A percentile compares a stretch with the other conserved stretches of the same genome.
Conservation (phyloP, 1,140 invertebrate genomes). For the Neodiprion pinetum region DNA sequence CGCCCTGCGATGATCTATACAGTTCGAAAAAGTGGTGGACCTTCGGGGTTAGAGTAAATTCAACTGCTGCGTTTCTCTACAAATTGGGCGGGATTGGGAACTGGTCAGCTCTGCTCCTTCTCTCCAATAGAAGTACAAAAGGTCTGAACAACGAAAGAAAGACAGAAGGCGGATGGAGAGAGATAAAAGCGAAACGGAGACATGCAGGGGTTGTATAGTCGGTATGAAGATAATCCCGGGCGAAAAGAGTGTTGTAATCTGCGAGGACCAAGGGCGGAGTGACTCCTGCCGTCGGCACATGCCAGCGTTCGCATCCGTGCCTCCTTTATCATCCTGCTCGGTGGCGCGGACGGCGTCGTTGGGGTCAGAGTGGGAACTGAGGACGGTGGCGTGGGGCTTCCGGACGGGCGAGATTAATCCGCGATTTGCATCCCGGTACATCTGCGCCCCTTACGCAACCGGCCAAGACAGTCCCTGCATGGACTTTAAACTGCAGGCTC, state of each 20-base stretch:
- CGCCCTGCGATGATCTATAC: too few relatives aligned
- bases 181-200: constrained; percentile 9
- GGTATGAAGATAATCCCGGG: background rate
- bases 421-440: constrained; percentile 55
- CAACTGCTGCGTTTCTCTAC: too few relatives aligned
- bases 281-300: constrained; percentile 50
- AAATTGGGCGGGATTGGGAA: too few relatives aligned
- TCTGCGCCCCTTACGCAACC: constrained; percentile 41
- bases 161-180: background rate
- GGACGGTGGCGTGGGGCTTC: background rate
- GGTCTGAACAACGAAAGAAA: too few relatives aligned
- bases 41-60: too few relatives aligned
- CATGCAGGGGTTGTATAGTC: background rate
- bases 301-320: constrained; percentile 42
- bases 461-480: constrained; percentile 20
- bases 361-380: background rate
- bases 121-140: too few relatives aligned
- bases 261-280: constrained; percentile 44
- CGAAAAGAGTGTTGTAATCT: constrained; percentile 41
- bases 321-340: constrained; percentile 6
- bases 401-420: constrained; percentile 53
- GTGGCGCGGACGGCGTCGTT: constrained; percentile 6
- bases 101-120: too few relatives aligned
- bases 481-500: constrained; percentile 8
- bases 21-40: too few relatives aligned